phyloP scores from a whole-genome alignment of 2,113 vertebrate species.

The Bubalus kerabau region DNA sequence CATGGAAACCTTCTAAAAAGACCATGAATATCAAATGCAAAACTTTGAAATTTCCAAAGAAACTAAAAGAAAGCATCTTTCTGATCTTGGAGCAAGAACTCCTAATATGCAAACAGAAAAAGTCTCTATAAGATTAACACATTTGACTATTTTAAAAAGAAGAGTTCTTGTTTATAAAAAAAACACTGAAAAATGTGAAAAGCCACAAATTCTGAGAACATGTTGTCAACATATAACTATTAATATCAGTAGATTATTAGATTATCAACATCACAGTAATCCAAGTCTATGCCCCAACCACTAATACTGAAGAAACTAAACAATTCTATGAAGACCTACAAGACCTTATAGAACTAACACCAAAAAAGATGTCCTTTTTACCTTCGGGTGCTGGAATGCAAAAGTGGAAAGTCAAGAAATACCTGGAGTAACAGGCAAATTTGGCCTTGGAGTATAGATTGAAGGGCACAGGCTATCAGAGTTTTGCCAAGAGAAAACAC shows the following conservation, averaged over 20 bases:
- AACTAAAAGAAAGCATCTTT: neutral
- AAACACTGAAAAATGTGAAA: neutral
- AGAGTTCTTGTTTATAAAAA: neutral
- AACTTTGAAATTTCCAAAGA: neutral
- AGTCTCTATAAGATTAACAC: neutral
- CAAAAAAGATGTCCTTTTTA: neutral
- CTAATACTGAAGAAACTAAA: neutral
- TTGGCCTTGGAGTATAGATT: neutral
- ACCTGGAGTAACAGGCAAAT: neutral
- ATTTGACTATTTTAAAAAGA: neutral
- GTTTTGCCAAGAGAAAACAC: neutral
- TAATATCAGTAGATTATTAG: neutral
- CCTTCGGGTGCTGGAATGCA: neutral
- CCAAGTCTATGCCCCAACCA: neutral
- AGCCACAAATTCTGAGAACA: neutral
- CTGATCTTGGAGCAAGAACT: neutral
- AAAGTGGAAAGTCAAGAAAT: neutral
- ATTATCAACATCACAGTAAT: neutral
- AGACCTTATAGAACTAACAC: neutral
- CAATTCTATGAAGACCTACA: neutral
- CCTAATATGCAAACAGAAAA: neutral
- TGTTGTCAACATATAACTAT: neutral
- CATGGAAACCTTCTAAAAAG: neutral
- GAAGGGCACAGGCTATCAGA: neutral
- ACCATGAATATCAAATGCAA: neutral